Evolutionary conservation across 2,888 invertebrate genomes (phyloP).

Genomic region (Rhodophaea formosa): DNA sequence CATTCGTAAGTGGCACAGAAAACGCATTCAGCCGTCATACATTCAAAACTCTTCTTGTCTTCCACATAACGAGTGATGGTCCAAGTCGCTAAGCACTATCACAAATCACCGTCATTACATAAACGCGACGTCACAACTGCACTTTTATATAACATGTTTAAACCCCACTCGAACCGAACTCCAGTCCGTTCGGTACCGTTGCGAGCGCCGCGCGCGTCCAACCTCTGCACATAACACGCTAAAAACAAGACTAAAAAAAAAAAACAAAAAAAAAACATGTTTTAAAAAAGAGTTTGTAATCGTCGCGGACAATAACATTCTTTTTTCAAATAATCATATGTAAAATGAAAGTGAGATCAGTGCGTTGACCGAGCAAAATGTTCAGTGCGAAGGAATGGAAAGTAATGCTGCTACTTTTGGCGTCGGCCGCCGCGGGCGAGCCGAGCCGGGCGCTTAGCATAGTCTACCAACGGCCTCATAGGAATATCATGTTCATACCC

Average conservation of each 20-base stretch:
- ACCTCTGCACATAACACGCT: neutral
- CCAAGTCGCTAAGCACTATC: conserved; percentile 22
- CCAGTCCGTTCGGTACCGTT: conserved; percentile 23
- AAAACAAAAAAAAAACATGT: conserved; percentile 33
- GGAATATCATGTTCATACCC: conserved; percentile 66
- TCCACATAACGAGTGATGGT: conserved; percentile 14
- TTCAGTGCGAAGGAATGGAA: conserved; percentile 70
- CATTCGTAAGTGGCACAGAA: too few relatives aligned
- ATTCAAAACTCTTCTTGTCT: neutral
- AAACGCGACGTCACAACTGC: conserved; percentile 26
- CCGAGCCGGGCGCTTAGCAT: conserved; percentile 66
- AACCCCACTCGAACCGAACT: neutral
- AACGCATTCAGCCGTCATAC: conserved; percentile 1
- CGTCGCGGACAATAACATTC: neutral
- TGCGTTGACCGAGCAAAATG: conserved; percentile 76
- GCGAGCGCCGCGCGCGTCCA: conserved; percentile 6
- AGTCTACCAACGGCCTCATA: conserved; percentile 59
- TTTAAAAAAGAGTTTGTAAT: conserved; percentile 31
- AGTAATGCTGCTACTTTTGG: conserved; percentile 66
- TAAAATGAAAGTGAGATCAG: conserved; percentile 75
- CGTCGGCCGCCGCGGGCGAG: conserved; percentile 61
- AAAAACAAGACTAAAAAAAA: neutral
- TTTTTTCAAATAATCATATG: conserved; percentile 32
- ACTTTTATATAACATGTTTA: conserved; percentile 23
- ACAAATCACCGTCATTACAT: conserved; percentile 40